Conservation (phyloP, 2,113 vertebrate species). For the Anarrhichthys ocellatus region DNA sequence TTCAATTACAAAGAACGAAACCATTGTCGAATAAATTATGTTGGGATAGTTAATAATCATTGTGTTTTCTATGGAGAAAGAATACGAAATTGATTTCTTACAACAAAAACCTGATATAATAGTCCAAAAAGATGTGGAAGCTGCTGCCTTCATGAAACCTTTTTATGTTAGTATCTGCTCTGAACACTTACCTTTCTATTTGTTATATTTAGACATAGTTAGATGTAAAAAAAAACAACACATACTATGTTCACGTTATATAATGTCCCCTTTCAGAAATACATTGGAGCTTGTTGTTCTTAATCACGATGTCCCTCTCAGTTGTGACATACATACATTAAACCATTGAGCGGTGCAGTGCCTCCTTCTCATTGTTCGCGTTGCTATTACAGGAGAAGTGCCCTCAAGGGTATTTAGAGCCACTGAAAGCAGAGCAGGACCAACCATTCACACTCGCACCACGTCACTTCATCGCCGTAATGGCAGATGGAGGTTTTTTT, state of each 20-base stretch:
- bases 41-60: slow-evolving; percentile 10
- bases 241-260: slow-evolving; percentile 6
- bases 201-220: background rate
- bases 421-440: slow-evolving; percentile 59
- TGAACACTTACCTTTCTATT: background rate
- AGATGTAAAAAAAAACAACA: slow-evolving; percentile 3
- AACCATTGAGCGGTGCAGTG: slow-evolving; percentile 61
- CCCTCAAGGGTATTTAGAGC: slow-evolving; percentile 70
- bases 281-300: slow-evolving; percentile 1
- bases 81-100: background rate
- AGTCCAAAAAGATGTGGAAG: slow-evolving; percentile 38
- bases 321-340: slow-evolving; percentile 69
- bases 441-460: slow-evolving; percentile 35
- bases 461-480: slow-evolving; percentile 19
- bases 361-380: slow-evolving; percentile 68
- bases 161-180: slow-evolving; percentile 48
- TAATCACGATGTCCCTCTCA: slow-evolving; percentile 33
- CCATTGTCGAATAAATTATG: slow-evolving; percentile 3
- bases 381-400: slow-evolving; percentile 71
- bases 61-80: background rate
- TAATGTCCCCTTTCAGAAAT: slow-evolving; percentile 6
- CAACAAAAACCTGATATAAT: slow-evolving; percentile 41
- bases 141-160: slow-evolving; percentile 28
- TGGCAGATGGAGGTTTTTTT: slow-evolving; percentile 25
- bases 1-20: background rate